Evolutionary conservation across 2,113 vertebrate species (phyloP), one percentile per base, ranked within the genome.

Genomic region (Rhinopomastus cyanomelas): DNA sequence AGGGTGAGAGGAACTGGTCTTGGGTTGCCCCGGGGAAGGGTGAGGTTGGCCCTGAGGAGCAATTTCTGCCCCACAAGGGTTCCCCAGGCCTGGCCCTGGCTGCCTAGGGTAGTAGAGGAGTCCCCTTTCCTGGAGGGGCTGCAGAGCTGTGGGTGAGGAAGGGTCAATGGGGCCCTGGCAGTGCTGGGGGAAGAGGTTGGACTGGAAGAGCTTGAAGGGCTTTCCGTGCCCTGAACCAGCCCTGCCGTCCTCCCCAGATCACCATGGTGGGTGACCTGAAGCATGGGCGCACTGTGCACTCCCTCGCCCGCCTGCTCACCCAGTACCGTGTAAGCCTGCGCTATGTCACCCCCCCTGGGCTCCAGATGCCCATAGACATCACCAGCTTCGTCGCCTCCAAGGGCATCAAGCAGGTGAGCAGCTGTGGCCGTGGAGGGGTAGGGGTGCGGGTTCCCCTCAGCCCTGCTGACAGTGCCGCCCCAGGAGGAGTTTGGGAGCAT

Each of bases 251-350:
- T n/a, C 19, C 17, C 46, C 46, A 99, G 99, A 98, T 99, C 92
- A 99, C 99, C 1, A 99, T 99, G 99, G 99, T 99, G 6, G 99
- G 99, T 0, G 99, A 99, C 94, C 97, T 99, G 97, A 99, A 99
- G 87, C 99, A 99, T 0, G 99, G 99, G 9, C 98, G 99, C 65
- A 99, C 99, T 0, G 99, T 99, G 66, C 99, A 99, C 44, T 99
- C 99, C 20, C 97, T 99, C 57, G 99, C 99, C 81, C 97, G 98
- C 36, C 98, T 99, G 89, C 98, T 99, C 76, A 99, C 99, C 5
- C 98, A 98, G 96, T 99, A 99, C 96, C 98, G 99, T 1, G 97
- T 99, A 96, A 98, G 97, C 18, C 97, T 99, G 96, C 98, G 98
- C 94, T 99, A 99, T 0, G 99, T 99, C 57, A 98, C 99, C 0